Evolutionary conservation across 2,113 vertebrate genomes (phyloP).

Genomic region (Epinephelus cyanopodus): DNA sequence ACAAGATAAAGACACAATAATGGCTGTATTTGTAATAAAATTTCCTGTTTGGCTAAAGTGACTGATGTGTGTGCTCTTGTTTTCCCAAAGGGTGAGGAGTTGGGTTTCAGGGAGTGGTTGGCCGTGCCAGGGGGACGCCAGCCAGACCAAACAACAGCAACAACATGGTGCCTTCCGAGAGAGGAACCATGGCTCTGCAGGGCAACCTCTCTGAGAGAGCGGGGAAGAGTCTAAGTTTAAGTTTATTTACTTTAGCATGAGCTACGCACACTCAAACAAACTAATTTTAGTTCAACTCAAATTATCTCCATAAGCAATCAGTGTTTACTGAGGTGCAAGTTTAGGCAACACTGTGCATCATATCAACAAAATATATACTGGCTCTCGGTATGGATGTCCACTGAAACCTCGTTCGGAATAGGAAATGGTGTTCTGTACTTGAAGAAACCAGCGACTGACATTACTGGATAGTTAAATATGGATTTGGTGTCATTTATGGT

Average conservation of each 20-base stretch:
- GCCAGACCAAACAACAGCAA: slow-evolving; percentile 28
- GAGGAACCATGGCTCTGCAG: not conserved
- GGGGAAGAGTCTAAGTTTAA: too few species aligned
- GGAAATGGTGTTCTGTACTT: not conserved
- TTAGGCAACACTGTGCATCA: too few species aligned
- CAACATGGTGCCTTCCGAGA: not conserved
- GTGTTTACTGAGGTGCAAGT: not conserved
- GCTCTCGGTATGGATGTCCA: not conserved
- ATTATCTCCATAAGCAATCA: not conserved
- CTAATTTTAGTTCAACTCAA: not conserved
- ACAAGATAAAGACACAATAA: not conserved
- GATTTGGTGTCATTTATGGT: not conserved
- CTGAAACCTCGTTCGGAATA: not conserved
- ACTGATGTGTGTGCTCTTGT: not conserved
- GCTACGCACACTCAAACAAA: too few species aligned
- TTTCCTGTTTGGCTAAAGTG: slow-evolving; percentile 29
- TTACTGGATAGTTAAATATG: not conserved
- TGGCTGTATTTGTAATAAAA: not conserved
- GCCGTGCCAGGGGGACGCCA: not conserved
- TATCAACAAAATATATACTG: not conserved
- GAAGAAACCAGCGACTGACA: not conserved
- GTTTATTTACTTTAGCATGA: too few species aligned
- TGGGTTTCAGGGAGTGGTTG: slow-evolving; percentile 35
- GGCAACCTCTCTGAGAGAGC: not conserved
- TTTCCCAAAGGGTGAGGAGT: slow-evolving; percentile 12